Percentiles rank a stretch among this genome's conserved stretches.
Evolutionary conservation across 2,797 vertebrate genomes (phyloP).

Genomic region (Carapus acus): DNA sequence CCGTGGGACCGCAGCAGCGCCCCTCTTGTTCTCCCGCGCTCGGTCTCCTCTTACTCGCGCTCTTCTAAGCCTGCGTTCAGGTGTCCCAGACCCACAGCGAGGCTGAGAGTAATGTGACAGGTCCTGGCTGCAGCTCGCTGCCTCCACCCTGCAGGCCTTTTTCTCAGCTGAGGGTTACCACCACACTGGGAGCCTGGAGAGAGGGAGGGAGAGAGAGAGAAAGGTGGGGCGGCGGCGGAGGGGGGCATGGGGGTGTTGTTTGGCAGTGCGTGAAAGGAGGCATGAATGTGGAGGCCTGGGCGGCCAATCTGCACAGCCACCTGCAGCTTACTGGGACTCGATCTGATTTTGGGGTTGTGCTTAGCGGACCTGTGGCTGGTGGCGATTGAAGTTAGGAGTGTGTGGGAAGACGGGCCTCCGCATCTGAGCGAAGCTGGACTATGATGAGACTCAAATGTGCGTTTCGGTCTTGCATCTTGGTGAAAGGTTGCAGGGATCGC

Average conservation of each 20-base stretch:
- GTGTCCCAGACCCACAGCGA: conserved; percentile 59
- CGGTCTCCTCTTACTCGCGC: conserved; percentile 45
- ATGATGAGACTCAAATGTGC: conserved; percentile 65
- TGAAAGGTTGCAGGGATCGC: conserved; percentile 34
- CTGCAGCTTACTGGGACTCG: conserved; percentile 68
- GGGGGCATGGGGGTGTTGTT: too few relatives aligned
- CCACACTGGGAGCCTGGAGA: conserved; percentile 57
- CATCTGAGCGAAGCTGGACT: conserved; percentile 38
- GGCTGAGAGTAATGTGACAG: conserved; percentile 66
- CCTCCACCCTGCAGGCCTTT: conserved; percentile 64
- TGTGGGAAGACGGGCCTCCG: conserved; percentile 45
- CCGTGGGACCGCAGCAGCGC: conserved; percentile 33
- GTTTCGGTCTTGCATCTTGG: conserved; percentile 25
- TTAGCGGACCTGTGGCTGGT: conserved; percentile 49
- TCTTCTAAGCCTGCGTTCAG: conserved; percentile 55
- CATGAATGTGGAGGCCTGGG: conserved; percentile 57
- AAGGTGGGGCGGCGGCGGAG: too few relatives aligned
- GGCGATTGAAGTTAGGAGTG: conserved; percentile 30
- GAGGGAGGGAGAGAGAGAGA: conserved; percentile 44
- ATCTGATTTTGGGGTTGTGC: conserved; percentile 59
- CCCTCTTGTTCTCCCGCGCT: conserved; percentile 47
- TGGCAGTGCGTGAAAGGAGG: conserved; percentile 52
- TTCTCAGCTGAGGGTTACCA: conserved; percentile 70
- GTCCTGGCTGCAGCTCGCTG: conserved; percentile 60
- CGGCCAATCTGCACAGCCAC: conserved; percentile 66